Evolutionary conservation across 53 echinoderm and acorn worm species (phyloP), one percentile per base, ranked within the genome.

Genomic region (Patiria pectinifera): DNA sequence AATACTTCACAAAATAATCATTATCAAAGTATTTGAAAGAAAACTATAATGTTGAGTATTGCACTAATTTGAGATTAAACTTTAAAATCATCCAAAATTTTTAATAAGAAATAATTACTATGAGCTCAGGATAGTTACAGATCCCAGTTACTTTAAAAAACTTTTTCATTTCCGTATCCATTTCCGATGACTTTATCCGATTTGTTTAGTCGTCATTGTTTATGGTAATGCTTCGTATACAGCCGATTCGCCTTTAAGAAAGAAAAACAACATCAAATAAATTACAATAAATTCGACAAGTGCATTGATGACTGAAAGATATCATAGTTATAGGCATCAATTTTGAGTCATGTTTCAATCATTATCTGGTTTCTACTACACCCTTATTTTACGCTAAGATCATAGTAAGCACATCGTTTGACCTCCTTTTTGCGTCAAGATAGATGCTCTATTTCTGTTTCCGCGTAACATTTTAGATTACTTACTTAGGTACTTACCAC

Each of bases 221-320:
- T 85, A 85, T 21, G 85, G 85, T 48, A 71, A 70, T 45, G 47
- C 71, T 45, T 85, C n/a, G 23, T 85, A 71, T 7, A 85, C 23
- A 46, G 48, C 45, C 7, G 71, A 11, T 19, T 70, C 25, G 46
- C 71, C 85, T 85, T 35, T 35, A 35, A 35, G 48, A 85, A 85
- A 85, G 69, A 45, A 21, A 44, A 48, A 7, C 69, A 0, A 71
- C 23, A 48, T 70, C 11, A 85, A 70, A 61, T 18, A 9, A 19
- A 2, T 69, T 19, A 35, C 16, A 66, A n/a, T 70, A 70, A 85
- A 18, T 2, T 53, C 11, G 6, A 69, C 11, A 35, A 85, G 26
- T 19, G 45, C 26, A 18, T 13, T 66, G 53, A 53, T 53, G 53
- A 53, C 53, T 53, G 53, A 53, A 53, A 53, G 8, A 53, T 53